phyloP scores from a whole-genome alignment of 2,113 vertebrate genomes.

The Tiliqua scincoides region DNA sequence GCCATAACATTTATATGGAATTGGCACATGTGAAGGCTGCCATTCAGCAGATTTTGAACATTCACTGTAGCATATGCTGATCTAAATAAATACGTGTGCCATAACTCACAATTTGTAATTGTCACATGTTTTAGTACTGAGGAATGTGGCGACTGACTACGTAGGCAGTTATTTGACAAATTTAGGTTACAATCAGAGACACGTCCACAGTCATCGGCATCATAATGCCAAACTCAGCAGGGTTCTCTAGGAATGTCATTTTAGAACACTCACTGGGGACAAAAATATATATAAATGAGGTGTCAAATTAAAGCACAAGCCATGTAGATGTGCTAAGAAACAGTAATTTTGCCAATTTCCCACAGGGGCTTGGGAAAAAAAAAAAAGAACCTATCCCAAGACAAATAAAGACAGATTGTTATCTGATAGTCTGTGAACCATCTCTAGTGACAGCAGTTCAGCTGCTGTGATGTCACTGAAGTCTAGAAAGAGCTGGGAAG shows the following conservation, averaged over 20 bases:
- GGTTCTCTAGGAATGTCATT: not conserved
- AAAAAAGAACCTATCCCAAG: no score
- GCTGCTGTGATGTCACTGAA: not conserved
- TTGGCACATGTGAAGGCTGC: not conserved
- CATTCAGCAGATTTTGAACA: not conserved
- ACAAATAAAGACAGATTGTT: no score
- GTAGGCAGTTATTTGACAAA: not conserved
- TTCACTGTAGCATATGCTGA: not conserved
- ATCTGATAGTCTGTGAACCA: not conserved
- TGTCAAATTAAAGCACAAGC: not conserved
- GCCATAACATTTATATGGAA: not conserved
- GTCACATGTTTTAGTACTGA: not conserved
- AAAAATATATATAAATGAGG: not conserved
- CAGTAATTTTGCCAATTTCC: not conserved
- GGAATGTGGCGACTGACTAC: not conserved
- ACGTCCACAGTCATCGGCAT: not conserved
- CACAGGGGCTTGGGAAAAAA: not conserved
- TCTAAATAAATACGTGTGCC: not conserved
- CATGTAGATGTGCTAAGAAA: not conserved
- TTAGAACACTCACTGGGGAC: not conserved
- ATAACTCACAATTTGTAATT: not conserved
- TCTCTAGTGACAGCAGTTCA: not conserved
- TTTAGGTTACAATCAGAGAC: not conserved
- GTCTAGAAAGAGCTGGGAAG: not conserved
- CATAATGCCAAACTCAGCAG: not conserved